Conservation (phyloP, 1,140 invertebrate species). For the Nymphalis io region DNA sequence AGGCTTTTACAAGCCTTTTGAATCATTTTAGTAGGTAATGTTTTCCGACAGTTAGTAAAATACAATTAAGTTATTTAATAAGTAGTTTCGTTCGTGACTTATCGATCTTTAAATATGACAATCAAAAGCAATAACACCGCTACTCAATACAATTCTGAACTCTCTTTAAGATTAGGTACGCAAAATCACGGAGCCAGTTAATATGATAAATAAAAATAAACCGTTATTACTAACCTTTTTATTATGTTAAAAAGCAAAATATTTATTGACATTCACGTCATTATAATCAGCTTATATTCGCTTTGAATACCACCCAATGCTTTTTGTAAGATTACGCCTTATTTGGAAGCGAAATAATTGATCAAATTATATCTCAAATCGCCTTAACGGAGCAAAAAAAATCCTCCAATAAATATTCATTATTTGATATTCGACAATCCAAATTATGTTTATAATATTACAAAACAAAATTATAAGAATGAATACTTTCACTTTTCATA, state of each 20-base stretch:
- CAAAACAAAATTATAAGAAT: too few species aligned
- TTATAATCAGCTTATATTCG: conserved; percentile 68
- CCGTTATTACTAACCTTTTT: background rate
- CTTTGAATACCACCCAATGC: conserved; percentile 45
- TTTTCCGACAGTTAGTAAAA: background rate
- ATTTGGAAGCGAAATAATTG: conserved; percentile 71
- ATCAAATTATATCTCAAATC: conserved; percentile 66
- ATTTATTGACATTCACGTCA: conserved; percentile 56
- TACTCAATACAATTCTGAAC: background rate
- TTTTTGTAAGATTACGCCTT: conserved; percentile 61
- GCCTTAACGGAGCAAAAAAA: conserved; percentile 58
- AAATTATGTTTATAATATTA: background rate
- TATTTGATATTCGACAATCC: background rate
- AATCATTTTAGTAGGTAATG: too few species aligned
- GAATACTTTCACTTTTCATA: background rate
- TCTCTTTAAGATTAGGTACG: too few species aligned
- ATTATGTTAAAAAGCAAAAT: background rate
- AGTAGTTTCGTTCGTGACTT: too few species aligned
- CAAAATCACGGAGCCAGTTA: background rate
- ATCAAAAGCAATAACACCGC: background rate
- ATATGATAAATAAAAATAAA: too few species aligned
- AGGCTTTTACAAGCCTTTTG: too few species aligned
- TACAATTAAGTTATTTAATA: background rate
- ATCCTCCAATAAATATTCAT: conserved; percentile 35
- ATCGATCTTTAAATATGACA: background rate